Evolutionary conservation across 2,113 vertebrate species (phyloP), one percentile per base, ranked within the genome.

Genomic region (Daphoenositta chrysoptera): DNA sequence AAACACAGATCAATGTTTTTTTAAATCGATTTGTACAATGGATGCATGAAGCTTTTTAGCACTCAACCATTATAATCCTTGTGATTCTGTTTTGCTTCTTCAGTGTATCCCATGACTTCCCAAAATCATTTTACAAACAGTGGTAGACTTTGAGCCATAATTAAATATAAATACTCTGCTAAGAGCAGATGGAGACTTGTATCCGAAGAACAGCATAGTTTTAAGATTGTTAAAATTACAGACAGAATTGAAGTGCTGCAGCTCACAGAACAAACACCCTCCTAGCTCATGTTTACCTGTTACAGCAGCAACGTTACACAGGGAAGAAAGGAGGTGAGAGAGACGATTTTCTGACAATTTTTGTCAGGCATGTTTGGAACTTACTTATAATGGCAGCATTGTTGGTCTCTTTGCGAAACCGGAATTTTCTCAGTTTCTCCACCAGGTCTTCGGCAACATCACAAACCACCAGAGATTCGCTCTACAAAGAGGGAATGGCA

Each of bases 371-470:
- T 10, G 4, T 58, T 87, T 91, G 95, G 42, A 88, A 96, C 99
- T 99, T 97, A 99, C 99, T 99, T 93, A 99, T 98, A 97, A 99
- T 99, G 86, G 99, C 99, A 40, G 99, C 99, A 75, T 99, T 99
- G 93, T 98, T 99, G n/a, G 99, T 99, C 97, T 99, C 99, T 98
- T 99, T 99, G 79, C 99, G 99, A 97, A 99, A 99, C 85, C 99
- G 99, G 88, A 99, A 99, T 95, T 98, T 98, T 93, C 96, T 98
- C 97, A 99, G 97, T 98, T 98, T 99, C 96, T 99, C 98, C 65
- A 99, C 98, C 96, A 99, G 98, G 93, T 99, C 98, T 97, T 98
- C 98, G 13, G 99, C 99, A 97, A 99, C 99, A 71, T 99, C 99
- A 97, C 99, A 99, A 94, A 99, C 99, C 90, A 99, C 99, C 97